Evolutionary conservation across 2,113 vertebrate species (phyloP).

Genomic region (Microcebus jonahi): DNA sequence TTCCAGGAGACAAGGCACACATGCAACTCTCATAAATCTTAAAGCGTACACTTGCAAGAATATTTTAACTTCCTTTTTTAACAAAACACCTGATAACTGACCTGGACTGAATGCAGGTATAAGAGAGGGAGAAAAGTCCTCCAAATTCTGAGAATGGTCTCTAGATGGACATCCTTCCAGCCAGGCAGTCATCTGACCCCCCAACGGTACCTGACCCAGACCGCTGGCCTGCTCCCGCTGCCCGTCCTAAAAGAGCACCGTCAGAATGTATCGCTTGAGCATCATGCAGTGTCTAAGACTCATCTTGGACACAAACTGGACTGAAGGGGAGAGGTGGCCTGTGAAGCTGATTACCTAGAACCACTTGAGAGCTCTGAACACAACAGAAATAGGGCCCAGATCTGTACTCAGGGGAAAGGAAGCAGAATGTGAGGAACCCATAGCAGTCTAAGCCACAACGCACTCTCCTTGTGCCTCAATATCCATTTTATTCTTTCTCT

Average conservation of each 20-base stretch:
- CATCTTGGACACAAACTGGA: neutral
- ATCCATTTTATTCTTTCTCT: neutral
- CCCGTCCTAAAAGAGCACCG: neutral
- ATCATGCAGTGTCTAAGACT: neutral
- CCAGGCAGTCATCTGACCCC: neutral
- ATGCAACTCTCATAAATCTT: neutral
- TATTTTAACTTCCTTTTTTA: neutral
- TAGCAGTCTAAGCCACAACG: neutral
- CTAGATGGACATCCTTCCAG: neutral
- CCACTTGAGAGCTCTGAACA: neutral
- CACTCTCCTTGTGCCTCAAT: too few relatives aligned
- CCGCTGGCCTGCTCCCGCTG: neutral
- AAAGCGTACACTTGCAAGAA: neutral
- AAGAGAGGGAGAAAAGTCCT: neutral
- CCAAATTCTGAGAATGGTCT: neutral
- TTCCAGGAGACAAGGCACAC: neutral
- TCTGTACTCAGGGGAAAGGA: too few relatives aligned
- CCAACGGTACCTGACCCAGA: neutral
- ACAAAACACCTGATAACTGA: neutral
- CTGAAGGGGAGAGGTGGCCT: neutral
- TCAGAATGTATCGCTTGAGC: neutral
- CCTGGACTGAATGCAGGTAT: neutral
- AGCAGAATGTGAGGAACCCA: neutral
- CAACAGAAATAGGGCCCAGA: too few relatives aligned
- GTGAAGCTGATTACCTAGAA: neutral